These are phyloP conservation scores for Parasteatoda tepidariorum DNA, from an alignment of 1,140 invertebrate genomes.

Conservation along the genomic window DNA sequence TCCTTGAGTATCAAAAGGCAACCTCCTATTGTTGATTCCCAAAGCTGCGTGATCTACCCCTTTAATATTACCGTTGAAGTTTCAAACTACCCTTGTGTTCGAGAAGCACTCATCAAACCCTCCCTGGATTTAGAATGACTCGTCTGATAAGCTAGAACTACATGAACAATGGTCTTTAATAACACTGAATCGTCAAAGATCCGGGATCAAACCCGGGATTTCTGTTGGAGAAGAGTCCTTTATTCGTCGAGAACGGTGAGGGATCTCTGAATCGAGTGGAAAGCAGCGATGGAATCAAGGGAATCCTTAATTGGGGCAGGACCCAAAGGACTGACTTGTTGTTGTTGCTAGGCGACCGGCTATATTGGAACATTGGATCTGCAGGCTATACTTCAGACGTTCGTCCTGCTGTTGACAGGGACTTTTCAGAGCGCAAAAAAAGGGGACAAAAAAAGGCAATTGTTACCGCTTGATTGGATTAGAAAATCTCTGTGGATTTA, in stretches of 20 bases:
- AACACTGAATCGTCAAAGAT: slow-evolving; percentile 4
- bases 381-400: too few relatives aligned
- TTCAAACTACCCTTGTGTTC: too few relatives aligned
- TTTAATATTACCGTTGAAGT: too few relatives aligned
- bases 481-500: too few relatives aligned
- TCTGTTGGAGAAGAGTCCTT: background rate
- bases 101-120: too few relatives aligned
- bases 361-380: background rate
- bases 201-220: slow-evolving; percentile 47
- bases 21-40: too few relatives aligned
- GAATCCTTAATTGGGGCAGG: slow-evolving; percentile 47
- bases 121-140: background rate
- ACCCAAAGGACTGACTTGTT: background rate
- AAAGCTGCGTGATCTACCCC: too few relatives aligned
- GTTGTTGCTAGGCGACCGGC: slow-evolving; percentile 36
- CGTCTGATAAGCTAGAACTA: slow-evolving; percentile 9
- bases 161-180: slow-evolving; percentile 38
- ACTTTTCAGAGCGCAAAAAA: background rate
- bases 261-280: background rate
- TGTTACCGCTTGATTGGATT: background rate
- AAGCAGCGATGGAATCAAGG: background rate
- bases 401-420: background rate
- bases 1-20: too few relatives aligned
- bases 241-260: background rate
- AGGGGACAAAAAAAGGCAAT: background rate